Conservation (phyloP, 2,797 vertebrate genomes). For the Sebastes diploproa region DNA sequence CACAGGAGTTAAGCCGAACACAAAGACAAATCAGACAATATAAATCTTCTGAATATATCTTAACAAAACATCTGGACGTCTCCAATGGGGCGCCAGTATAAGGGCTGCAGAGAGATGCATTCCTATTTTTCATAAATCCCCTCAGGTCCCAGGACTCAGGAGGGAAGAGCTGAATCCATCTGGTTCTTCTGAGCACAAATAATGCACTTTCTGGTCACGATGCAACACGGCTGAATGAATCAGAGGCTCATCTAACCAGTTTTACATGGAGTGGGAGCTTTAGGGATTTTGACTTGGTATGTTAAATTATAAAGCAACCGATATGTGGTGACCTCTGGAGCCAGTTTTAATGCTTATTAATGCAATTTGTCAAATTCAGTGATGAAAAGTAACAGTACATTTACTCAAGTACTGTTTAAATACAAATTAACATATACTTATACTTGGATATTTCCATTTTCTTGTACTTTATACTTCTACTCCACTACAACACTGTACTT, state of each 20-base stretch:
- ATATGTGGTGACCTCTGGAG: background rate
- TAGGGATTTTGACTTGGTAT: background rate
- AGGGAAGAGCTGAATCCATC: slow-evolving; percentile 28
- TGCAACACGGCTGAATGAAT: slow-evolving; percentile 29
- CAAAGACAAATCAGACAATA: background rate
- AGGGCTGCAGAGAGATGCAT: slow-evolving; percentile 2
- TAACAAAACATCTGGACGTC: background rate
- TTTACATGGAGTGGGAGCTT: background rate
- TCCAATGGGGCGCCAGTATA: slow-evolving; percentile 9
- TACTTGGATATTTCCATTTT: background rate
- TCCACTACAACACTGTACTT: background rate
- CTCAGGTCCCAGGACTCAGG: slow-evolving; percentile 26
- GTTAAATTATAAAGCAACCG: background rate
- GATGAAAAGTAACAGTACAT: background rate
- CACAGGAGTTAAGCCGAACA: no score
- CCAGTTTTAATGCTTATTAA: background rate
- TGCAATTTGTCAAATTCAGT: background rate
- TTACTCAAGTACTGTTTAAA: background rate
- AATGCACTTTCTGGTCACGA: slow-evolving; percentile 46
- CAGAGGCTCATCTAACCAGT: background rate
- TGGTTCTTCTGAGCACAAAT: slow-evolving; percentile 35
- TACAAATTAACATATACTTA: background rate
- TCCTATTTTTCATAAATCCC: slow-evolving; percentile 23
- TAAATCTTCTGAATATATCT: background rate
- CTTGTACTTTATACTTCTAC: background rate